Evolutionary conservation across 1,140 invertebrate species (phyloP), one percentile per base, ranked within the genome.

Genomic region (Popillia japonica): DNA sequence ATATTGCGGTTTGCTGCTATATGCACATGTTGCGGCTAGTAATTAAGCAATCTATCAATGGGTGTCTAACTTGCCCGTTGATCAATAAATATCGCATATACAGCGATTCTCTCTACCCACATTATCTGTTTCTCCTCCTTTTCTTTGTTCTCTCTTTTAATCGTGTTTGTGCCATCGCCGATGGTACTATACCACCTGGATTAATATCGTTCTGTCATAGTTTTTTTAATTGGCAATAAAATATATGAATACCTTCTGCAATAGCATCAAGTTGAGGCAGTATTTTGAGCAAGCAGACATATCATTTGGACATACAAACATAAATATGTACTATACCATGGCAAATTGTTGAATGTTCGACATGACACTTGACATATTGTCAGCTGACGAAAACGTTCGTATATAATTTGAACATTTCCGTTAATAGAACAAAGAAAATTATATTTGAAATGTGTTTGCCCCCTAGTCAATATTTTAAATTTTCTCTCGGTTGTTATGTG

Each of bases 21-120:
- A 78, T 81, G 74, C 76, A 78, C 64, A 34, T 42, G 61, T 80
- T 80, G 73, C 78, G 82, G 80, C 78, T 78, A 79, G 79, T 84
- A 84, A 84, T 84, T 84, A 84, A 84, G 82, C 83, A 81, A 83
- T 84, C 83, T 84, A 84, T 84, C 83, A 84, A 79, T 64, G 79
- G 78, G 77, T 80, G 83, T 81, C 82, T 81, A 77, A 80, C 22
- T 61, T 42, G 64, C 74, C 17, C 17, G 55, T 40, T 40, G 68
- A 76, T 79, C 75, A 76, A 79, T 79, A 79, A 79, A 79, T 79
- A 76, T 79, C 73, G 48, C 72, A 78, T 78, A 73, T 78, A 40
- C 72, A 75, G 42, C 40, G 48, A 27, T 59, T 68, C 64, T n/a
- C 44, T 48, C 44, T 14, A n/a, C 64, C 64, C 42, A 23, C 77